Evolutionary conservation across 2,888 invertebrate genomes (phyloP).

Genomic region (Melinopterus prodromus): DNA sequence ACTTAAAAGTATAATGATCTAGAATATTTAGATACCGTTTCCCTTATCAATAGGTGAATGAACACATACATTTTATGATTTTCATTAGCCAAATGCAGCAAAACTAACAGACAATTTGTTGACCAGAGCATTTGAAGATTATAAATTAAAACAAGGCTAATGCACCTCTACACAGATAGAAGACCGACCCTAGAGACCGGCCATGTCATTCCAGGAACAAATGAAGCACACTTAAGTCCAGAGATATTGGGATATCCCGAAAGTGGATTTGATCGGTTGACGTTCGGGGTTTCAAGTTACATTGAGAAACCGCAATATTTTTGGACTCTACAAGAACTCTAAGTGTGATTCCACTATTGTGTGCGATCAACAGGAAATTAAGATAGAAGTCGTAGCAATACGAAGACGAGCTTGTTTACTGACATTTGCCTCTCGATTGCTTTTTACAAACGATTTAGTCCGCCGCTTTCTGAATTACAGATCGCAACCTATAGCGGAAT

Average conservation of each 20-base stretch:
- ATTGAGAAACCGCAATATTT: constrained; percentile 46
- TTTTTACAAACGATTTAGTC: constrained; percentile 11
- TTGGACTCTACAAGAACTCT: constrained; percentile 54
- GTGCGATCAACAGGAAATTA: constrained; percentile 45
- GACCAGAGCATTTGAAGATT: background rate
- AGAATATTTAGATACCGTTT: no score
- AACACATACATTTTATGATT: no score
- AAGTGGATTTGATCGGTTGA: background rate
- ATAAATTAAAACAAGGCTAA: constrained; percentile 43
- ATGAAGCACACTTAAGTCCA: constrained; percentile 61
- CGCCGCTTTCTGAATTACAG: constrained; percentile 35
- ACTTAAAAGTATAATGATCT: no score
- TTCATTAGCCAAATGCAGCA: no score
- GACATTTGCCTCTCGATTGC: constrained; percentile 20
- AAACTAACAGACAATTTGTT: background rate
- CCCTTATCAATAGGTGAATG: no score
- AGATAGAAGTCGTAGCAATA: constrained; percentile 8
- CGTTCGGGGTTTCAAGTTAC: constrained; percentile 16
- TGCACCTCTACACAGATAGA: constrained; percentile 57
- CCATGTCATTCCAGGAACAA: constrained; percentile 62
- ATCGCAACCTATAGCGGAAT: constrained; percentile 58
- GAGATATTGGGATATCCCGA: constrained; percentile 44
- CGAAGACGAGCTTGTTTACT: constrained; percentile 8
- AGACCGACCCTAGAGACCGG: constrained; percentile 55
- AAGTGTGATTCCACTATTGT: constrained; percentile 52